Base-by-base conservation (phyloP, 2,888 invertebrate genomes). In the Erannis defoliaria region DNA sequence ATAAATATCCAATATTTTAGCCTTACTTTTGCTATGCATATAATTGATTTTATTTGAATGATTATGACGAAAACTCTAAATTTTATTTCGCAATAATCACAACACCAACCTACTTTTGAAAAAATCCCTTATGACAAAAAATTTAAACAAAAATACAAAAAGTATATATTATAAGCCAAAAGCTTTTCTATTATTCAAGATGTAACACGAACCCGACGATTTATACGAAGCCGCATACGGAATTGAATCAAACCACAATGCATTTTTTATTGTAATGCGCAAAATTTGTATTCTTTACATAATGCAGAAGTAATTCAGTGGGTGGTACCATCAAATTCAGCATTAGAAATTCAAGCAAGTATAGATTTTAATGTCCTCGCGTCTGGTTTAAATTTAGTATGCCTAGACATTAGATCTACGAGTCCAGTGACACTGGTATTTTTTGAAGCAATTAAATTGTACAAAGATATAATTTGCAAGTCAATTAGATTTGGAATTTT, bases 271-370 rank as follows among this genome's bases (percentile, higher is more conserved):
- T 81, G 78, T 70, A 78, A 77, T 67, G 70, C 67, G 63, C 65
- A 64, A 80, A 80, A 83, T 90, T 89, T 82, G 89, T 90, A 90
- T 90, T 88, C 90, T 79, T 71, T 77, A 80, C 80, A 80, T 81
- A 79, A 76, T 85, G 83, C 86, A 85, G 72, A 74, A 75, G 77
- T 90, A 89, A 91, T 89, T 80, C 80, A 76, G 86, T 90, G 90
- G 90, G 90, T 86, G 90, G 88, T 76, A 75, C 82, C 78, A 29
- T 54, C 56, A 56, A 54, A 57, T 49, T 1, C 8, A 16, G 16
- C 62, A 62, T 78, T 83, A 83, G 86, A 88, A 90, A 85, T 78
- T 80, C 82, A 86, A 84, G 79, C 83, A 79, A 37, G 33, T 35
- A 50, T 82, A 76, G 72, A 72, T 81, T 82, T 80, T 78, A 71